These are phyloP conservation scores for Philopedon plagiatum DNA, from an alignment of 2,888 invertebrate genomes.

Conservation along the genomic window DNA sequence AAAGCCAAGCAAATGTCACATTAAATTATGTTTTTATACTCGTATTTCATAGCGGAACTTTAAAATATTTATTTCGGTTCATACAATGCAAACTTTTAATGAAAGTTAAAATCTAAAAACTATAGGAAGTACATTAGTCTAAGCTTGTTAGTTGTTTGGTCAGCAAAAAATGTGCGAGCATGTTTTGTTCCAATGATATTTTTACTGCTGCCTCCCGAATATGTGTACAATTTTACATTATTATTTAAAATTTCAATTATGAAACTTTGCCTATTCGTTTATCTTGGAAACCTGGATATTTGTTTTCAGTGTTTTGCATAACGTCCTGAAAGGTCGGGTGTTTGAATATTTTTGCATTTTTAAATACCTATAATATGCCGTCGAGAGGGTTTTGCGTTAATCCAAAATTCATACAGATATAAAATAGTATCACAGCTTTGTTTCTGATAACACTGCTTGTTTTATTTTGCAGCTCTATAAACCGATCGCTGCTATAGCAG, in stretches of 20 bases:
- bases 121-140: neutral
- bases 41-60: neutral
- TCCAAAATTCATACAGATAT: no score
- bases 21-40: slow-evolving; percentile 9
- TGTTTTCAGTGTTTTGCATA: neutral
- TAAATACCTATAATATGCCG: neutral
- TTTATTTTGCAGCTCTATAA: no score
- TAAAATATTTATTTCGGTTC: slow-evolving; percentile 6
- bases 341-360: neutral
- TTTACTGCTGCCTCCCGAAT: neutral
- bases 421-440: no score
- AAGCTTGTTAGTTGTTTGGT: neutral
- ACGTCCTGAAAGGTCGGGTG: neutral
- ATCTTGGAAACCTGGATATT: neutral
- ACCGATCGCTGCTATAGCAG: no score
- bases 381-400: no score
- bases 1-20: slow-evolving; percentile 8
- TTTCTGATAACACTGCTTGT: no score
- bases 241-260: neutral
- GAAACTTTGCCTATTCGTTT: neutral
- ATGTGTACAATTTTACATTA: neutral
- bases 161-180: slow-evolving; percentile 2
- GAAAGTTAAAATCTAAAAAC: slow-evolving; percentile 18
- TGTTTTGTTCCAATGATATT: neutral
- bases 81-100: slow-evolving; percentile 5